Percentiles rank a stretch among this genome's conserved stretches.
phyloP scores from a whole-genome alignment of 2,113 vertebrate genomes.

The Microtus pennsylvanicus region DNA sequence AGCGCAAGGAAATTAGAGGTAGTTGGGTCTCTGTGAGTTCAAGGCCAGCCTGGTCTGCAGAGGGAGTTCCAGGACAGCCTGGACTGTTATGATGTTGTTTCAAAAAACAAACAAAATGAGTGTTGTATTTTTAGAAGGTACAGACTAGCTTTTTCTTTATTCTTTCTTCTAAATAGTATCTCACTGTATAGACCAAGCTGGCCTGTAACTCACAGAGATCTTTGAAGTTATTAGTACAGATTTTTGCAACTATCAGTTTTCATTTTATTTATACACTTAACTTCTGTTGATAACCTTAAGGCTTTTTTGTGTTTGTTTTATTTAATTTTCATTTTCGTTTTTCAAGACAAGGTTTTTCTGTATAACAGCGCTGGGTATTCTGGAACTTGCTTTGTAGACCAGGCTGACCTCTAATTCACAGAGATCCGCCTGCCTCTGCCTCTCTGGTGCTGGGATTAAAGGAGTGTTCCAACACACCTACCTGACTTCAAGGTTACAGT shows the following conservation, averaged over 20 bases:
- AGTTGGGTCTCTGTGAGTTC: neutral
- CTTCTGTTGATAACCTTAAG: neutral
- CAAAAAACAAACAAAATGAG: neutral
- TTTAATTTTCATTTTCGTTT: neutral
- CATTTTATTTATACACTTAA: neutral
- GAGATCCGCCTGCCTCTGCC: neutral
- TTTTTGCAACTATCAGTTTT: neutral
- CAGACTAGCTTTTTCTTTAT: neutral
- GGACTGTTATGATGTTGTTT: neutral
- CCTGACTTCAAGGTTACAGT: neutral
- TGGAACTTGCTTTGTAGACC: neutral
- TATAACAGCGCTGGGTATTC: neutral
- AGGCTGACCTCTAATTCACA: neutral
- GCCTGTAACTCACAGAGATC: neutral
- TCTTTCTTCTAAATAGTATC: neutral
- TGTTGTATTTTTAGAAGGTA: constrained; percentile 17
- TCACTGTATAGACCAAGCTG: neutral
- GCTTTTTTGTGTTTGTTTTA: neutral
- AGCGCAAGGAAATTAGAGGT: neutral
- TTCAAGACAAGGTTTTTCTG: neutral
- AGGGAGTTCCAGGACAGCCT: neutral
- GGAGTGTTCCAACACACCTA: neutral
- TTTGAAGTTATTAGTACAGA: neutral
- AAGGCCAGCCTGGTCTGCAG: neutral
- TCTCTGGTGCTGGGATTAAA: neutral